Base-by-base conservation (phyloP, 53 echinoderm and acorn worm genomes). In the Astropecten irregularis region DNA sequence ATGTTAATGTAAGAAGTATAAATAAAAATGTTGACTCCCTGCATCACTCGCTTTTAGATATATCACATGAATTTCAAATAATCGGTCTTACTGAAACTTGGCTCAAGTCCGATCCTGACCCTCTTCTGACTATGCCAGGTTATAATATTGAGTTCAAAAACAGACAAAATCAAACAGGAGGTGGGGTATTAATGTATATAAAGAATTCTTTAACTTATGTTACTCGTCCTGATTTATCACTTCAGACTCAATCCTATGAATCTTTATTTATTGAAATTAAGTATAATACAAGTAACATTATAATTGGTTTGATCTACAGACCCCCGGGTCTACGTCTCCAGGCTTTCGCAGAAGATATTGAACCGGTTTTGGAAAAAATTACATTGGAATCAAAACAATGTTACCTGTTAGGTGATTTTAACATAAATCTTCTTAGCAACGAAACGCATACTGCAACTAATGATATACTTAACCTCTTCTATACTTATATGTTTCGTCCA, bases 51-150 rank as follows among this genome's bases (percentile, higher is more conserved):
- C 69, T 69, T 42, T 15, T 22, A 42, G 31, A 69, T 47, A 48
- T 49, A 21, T 10, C 15, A 14, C 49, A 49, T 3, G 27, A 47
- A 48, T 69, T 69, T 29, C 49, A 69, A 42, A 69, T 69, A 47
- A 69, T 69, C 69, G 32, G 69, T 36, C 69, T 69, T 9, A 69
- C 69, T 69, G 69, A 48, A 30, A 69, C 69, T 3, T 69, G 69
- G 69, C 69, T 69, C 13, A 69, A 69, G 56, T 56, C 56, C 23
- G 56, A 56, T 28, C 56, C 56, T 18, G 56, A 56, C 27, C 18
- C 56, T 28, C 26, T 56, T 2, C 26, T 56, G 56, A 4, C 11
- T 11, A 68, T 29, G 28, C 22, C 68, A 22, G 68, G 26, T 67
- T 42, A 67, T 25, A 67, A 67, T 40, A 67, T 67, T 40, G 28